Conservation (phyloP, 2,113 vertebrate genomes). For the Eonycteris spelaea region DNA sequence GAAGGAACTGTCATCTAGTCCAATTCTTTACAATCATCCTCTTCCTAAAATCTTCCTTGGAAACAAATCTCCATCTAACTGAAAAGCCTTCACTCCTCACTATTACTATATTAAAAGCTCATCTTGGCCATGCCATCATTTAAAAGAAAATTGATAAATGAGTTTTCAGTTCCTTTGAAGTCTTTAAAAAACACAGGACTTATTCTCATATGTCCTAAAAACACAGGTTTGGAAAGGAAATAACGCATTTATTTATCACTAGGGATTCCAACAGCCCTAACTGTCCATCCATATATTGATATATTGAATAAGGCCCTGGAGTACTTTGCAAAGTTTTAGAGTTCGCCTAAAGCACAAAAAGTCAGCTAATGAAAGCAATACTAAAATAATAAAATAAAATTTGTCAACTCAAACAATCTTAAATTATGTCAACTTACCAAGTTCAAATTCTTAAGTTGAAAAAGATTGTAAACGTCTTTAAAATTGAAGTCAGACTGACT, state of each 20-base stretch:
- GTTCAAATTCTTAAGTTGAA: conserved; percentile 26
- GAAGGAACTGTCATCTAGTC: background rate
- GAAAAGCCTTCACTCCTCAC: background rate
- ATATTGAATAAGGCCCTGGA: background rate
- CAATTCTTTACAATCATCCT: background rate
- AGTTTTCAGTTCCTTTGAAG: background rate
- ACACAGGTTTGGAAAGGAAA: background rate
- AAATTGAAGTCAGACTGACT: background rate
- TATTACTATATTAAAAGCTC: background rate
- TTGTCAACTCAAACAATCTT: background rate
- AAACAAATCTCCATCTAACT: background rate
- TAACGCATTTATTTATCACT: background rate
- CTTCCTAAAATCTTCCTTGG: background rate
- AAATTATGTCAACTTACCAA: background rate
- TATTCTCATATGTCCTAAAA: background rate
- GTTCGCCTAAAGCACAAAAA: conserved; percentile 25
- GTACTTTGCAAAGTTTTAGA: background rate
- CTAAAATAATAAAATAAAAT: background rate
- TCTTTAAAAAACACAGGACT: background rate
- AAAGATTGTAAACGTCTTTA: background rate
- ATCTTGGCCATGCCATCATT: background rate
- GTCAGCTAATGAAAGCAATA: background rate
- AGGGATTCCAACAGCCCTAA: background rate
- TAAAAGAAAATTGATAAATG: background rate
- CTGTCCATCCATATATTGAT: background rate